Base-by-base conservation (phyloP, 1,140 invertebrate species). In the Hyphantria cunea region DNA sequence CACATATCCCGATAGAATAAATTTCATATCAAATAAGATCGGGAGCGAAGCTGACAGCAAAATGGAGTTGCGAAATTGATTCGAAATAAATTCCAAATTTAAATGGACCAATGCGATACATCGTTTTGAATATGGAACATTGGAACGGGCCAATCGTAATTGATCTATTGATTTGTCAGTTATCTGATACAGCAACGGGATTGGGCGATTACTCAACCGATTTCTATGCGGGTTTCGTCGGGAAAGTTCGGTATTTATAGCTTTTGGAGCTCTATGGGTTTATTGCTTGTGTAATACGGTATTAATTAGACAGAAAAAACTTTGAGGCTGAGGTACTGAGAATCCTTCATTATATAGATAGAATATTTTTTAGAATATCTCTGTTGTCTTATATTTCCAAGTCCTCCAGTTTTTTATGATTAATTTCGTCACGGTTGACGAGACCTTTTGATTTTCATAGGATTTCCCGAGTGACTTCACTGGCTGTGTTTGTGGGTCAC, bases 141-240 rank as follows among this genome's bases (percentile, higher is more conserved):
- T 60, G 10, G 48, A 42, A 44, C 56, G 37, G 15, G 48, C 56
- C 56, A 60, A 60, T 60, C 59, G 59, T 62, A 62, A 62, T 62
- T 62, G 59, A 62, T 62, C 59, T 62, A 62, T 62, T 62, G 59
- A 62, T 62, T 62, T 62, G 59, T 62, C 59, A 62, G 49, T 62
- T 62, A 62, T 62, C 59, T 53, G 59, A 62, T 61, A 50, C 10
- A 32, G 49, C 12, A 9, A 15, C 45, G 58, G 49, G 45, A 44
- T 62, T 62, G 41, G 49, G 9, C 15, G 25, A 33, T 62, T 62
- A 42, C 41, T 10, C n/a, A 53, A 60, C 48, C 4, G 25, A 12
- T 50, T 60, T 60, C 48, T 51, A 44, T 58, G 39, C 33, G 44
- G 55, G 39, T 39, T 15, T 31, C 8, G 3, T 42, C 37, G 51